These are phyloP conservation scores for Poeciliopsis occidentalis DNA, from an alignment of 2,113 vertebrate species.

Conservation along the genomic window DNA sequence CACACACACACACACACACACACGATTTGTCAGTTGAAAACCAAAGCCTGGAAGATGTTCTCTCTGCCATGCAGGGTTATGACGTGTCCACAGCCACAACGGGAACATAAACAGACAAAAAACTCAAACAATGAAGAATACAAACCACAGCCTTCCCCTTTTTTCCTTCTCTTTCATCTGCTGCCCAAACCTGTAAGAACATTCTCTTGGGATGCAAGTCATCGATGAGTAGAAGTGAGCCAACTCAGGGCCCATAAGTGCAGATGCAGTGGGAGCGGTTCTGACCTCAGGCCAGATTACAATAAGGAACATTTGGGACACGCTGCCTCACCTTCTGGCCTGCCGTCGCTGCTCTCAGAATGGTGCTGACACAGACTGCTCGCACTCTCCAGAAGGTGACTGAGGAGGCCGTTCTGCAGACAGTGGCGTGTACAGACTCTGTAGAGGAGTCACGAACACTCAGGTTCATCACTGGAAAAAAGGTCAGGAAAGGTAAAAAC, in stretches of 20 bases:
- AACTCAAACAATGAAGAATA: too few relatives aligned
- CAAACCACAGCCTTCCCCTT: conserved; percentile 36
- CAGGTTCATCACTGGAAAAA: conserved; percentile 44
- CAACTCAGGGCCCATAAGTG: conserved; percentile 66
- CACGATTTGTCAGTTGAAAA: too few relatives aligned
- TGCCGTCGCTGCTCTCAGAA: conserved; percentile 31
- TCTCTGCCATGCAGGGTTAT: too few relatives aligned
- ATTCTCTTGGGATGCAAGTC: conserved; percentile 23
- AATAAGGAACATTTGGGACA: conserved; percentile 20
- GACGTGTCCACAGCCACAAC: too few relatives aligned
- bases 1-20: too few relatives aligned
- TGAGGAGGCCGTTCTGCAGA: conserved; percentile 32
- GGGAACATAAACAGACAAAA: too few relatives aligned
- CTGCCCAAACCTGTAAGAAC: conserved; percentile 28
- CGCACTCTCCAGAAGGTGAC: conserved; percentile 31
- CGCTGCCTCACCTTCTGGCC: conserved; percentile 21
- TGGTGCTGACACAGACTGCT: conserved; percentile 57
- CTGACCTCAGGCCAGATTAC: conserved; percentile 49
- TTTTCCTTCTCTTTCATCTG: conserved; percentile 16
- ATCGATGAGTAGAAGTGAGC: conserved; percentile 20
- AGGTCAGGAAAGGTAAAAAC: conserved; percentile 11
- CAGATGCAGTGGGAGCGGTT: conserved; percentile 35
- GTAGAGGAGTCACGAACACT: conserved; percentile 37
- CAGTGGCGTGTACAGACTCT: conserved; percentile 36
- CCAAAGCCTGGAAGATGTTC: too few relatives aligned